Base-by-base conservation (phyloP, 2,888 invertebrate genomes). In the Ernsta delagoae region DNA sequence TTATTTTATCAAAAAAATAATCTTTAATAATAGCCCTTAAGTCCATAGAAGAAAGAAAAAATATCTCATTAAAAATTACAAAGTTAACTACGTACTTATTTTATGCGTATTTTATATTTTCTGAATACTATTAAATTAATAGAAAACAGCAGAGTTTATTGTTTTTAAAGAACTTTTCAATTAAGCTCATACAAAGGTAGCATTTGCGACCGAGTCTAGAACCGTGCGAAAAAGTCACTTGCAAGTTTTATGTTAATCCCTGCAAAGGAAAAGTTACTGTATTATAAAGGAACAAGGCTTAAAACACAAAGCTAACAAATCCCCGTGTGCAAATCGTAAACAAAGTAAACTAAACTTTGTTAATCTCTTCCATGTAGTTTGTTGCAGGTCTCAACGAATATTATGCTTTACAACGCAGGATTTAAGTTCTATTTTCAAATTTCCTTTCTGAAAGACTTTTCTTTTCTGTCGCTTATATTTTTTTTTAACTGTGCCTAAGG, bases 291-390 rank as follows among this genome's bases (percentile, higher is more conserved):
- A 4, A 53, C 24, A 72, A 12, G 62, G n/a, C 0, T 45, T 36
- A 45, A n/a, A 56, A 11, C n/a, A 36, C 6, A 36, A n/a, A 5
- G 34, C 36, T 5, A 9, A 53, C 39, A 34, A 24, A 9, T 53
- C 24, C 53, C 24, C 24, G 53, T 24, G 24, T 31, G 53, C 7
- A 53, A 53, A 53, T 53, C 24, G 24, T 53, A 53, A 53, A 53
- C 53, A 53, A 53, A 53, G 53, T 53, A 53, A 53, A 24, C 53
- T 9, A 24, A 53, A 53, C 24, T 53, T 53, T 24, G 53, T 53
- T 53, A 53, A 53, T 53, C 53, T 24, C 9, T 53, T 24, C 24
- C 53, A 9, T 53, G 53, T 53, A 53, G 53, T 53, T 53, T 53
- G 53, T 53, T 53, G 53, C 4, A 9, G 53, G 12, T 24, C 8